Evolutionary conservation across 1,140 invertebrate species (phyloP).

Genomic region (Notospermus geniculatus): DNA sequence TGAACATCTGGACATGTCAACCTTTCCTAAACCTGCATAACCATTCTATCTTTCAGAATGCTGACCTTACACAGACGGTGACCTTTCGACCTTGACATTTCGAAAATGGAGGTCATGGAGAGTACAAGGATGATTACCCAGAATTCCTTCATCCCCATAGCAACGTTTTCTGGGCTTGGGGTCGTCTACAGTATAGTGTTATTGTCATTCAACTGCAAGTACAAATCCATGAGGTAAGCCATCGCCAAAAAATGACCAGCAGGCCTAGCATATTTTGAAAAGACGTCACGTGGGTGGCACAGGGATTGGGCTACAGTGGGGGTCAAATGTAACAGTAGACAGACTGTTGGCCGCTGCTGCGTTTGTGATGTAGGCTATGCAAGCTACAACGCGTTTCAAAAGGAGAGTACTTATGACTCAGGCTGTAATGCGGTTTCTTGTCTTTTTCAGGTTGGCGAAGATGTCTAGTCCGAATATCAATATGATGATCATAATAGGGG

Average conservation of each 20-base stretch:
- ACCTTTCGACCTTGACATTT: too few species aligned
- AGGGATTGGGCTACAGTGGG: background rate
- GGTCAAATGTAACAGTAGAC: background rate
- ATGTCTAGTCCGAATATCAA: constrained; percentile 47
- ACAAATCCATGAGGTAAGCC: constrained; percentile 7
- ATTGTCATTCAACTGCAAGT: constrained; percentile 2
- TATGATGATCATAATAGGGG: constrained; percentile 31
- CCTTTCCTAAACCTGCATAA: too few species aligned
- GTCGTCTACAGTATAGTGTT: background rate
- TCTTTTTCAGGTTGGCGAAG: constrained; percentile 32
- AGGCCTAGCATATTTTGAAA: background rate
- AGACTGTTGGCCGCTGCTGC: background rate
- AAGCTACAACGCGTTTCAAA: background rate
- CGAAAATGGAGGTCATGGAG: too few species aligned
- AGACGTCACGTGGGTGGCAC: background rate
- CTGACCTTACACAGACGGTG: too few species aligned
- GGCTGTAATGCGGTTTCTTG: background rate
- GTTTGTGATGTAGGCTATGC: background rate
- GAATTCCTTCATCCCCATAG: constrained; percentile 7
- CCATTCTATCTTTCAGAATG: too few species aligned
- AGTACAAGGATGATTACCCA: too few species aligned
- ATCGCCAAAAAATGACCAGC: background rate
- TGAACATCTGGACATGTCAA: too few species aligned
- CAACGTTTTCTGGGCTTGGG: background rate
- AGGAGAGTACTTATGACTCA: background rate